Evolutionary conservation across 2,113 vertebrate species (phyloP), one percentile per base, ranked within the genome.

Genomic region (Xyliphius kryptos): DNA sequence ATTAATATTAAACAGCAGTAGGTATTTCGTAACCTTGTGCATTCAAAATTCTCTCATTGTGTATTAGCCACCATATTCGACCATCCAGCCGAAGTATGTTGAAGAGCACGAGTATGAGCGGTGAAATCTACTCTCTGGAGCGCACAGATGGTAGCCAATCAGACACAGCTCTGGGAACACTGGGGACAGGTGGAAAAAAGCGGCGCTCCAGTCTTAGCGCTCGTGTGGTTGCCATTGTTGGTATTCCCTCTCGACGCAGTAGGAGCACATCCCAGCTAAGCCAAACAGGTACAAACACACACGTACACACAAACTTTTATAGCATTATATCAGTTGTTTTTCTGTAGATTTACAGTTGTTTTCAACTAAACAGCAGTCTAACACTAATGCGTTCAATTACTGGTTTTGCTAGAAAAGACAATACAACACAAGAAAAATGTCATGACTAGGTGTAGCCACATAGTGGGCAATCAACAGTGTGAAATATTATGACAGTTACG

Each of bases 51-150:
- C 43, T 46, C 11, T 14, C 16, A 32, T 15, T 44, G 13, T 51
- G 6, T 17, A 9, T 22, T 87, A 89, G 91, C 87, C 90, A 91
- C 87, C 91, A 93, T 82, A 89, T 95, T 87, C 93, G 89, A 8
- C 84, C 90, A 37, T 89, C 92, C 70, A 92, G 91, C 79, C 91
- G 88, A 79, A 91, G 85, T 81, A 92, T 99, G 76, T 84, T 85
- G 64, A 98, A 97, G 87, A 98, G 95, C 90, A 96, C 91, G 84
- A 99, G 96, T 67, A 86, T 97, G 74, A 97, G 95, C 46, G 93
- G 93, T 37, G 95, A 98, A 83, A 92, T 99, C 51, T 98, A 94
- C 67, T 86, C 89, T 60, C 85, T 95, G 86, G 96, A 99, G 74
- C 95, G 91, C 60, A 89, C 89, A 13, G 96, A 98, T 0, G 96